Evolutionary conservation across 37 sponge, comb jelly and placozoan species (phyloP).

Genomic region (Aphrocallistes beatrix): DNA sequence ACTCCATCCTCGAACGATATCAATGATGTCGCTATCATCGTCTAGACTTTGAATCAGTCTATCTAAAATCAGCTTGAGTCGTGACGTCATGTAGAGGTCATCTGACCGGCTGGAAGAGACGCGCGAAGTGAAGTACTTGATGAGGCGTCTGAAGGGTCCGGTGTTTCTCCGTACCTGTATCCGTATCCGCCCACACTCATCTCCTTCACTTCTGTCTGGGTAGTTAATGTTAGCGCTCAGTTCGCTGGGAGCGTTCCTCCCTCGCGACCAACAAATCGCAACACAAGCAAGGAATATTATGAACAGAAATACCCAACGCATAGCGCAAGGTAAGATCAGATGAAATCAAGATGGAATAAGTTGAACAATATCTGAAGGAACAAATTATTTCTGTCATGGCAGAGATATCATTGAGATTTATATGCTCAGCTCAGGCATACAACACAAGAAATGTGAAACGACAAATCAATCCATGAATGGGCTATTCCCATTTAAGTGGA

Average conservation of each 20-base stretch:
- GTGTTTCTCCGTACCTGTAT: slow-evolving; percentile 48
- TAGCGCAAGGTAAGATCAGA: background rate
- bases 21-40: background rate
- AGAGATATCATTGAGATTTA: no score
- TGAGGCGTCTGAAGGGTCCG: slow-evolving; percentile 24
- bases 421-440: no score
- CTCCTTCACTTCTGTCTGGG: slow-evolving; percentile 43
- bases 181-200: slow-evolving; percentile 55
- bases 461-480: no score
- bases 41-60: background rate
- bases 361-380: no score
- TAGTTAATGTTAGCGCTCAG: slow-evolving; percentile 23
- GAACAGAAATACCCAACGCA: background rate
- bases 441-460: no score
- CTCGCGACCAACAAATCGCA: background rate
- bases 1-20: background rate
- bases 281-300: background rate
- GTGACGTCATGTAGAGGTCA: background rate
- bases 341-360: no score
- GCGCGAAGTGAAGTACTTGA: background rate
- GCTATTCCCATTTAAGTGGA: no score
- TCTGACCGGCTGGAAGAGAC: background rate
- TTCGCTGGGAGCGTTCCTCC: background rate
- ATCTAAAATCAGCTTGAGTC: background rate
- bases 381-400: no score